Conservation (phyloP, 2,888 invertebrate genomes). For the Apodemia hepburni region DNA sequence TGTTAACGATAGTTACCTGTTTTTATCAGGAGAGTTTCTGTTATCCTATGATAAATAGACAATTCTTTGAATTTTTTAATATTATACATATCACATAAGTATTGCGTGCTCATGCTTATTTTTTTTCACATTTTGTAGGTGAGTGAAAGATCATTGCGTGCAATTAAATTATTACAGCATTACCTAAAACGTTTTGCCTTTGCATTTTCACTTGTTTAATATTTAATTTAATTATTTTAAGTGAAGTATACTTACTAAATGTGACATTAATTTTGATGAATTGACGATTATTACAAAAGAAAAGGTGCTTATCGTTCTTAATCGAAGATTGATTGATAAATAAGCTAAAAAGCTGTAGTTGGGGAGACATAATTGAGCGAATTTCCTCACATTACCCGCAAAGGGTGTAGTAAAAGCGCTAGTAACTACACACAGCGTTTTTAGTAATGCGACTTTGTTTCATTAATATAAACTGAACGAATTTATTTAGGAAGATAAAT, state of each 20-base stretch:
- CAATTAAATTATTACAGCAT: neutral
- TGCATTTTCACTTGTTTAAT: slow-evolving; percentile 15
- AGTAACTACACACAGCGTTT: slow-evolving; percentile 43
- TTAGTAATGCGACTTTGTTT: neutral
- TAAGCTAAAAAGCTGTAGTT: slow-evolving; percentile 65
- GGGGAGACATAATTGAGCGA: slow-evolving; percentile 72
- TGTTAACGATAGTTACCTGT: no score
- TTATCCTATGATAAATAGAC: no score
- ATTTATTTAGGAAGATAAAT: no score
- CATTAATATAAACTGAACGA: neutral
- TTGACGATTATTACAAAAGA: slow-evolving; percentile 38
- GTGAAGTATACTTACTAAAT: slow-evolving; percentile 22
- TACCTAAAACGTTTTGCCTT: neutral
- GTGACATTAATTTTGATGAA: slow-evolving; percentile 54
- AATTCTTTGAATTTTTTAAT: no score
- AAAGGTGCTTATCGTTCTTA: slow-evolving; percentile 53
- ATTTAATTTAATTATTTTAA: slow-evolving; percentile 16
- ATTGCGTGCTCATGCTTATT: no score
- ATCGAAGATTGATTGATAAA: slow-evolving; percentile 76
- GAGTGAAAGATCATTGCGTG: neutral
- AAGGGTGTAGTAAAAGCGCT: slow-evolving; percentile 53
- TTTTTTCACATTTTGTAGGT: neutral
- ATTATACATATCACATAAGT: no score
- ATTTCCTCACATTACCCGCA: slow-evolving; percentile 61
- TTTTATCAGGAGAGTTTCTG: no score